Conservation (phyloP, 2,797 vertebrate genomes). For the Sarcoramphus papa region DNA sequence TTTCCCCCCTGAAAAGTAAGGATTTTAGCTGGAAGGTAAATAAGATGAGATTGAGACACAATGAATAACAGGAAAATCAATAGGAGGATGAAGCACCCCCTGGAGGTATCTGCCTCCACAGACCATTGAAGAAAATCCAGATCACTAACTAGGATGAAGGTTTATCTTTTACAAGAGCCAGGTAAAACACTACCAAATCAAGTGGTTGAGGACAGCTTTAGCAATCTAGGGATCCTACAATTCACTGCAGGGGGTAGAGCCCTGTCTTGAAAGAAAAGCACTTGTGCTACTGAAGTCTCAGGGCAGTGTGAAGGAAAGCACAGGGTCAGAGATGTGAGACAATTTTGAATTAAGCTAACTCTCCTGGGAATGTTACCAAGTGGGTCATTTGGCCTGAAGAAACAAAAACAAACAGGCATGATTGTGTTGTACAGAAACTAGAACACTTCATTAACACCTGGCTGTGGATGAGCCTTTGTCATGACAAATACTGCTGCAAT, state of each 20-base stretch:
- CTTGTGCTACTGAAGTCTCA: not conserved
- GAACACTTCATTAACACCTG: not conserved
- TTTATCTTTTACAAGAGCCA: not conserved
- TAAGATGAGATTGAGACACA: not conserved
- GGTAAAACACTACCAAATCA: not conserved
- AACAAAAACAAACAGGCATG: not conserved
- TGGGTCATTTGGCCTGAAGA: not conserved
- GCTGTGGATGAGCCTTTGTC: not conserved
- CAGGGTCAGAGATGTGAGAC: not conserved
- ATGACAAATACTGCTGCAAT: not conserved
- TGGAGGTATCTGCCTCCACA: not conserved
- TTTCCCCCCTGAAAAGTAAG: not conserved
- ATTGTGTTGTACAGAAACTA: not conserved
- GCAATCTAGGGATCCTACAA: not conserved
- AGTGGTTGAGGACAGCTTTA: not conserved
- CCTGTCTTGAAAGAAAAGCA: not conserved
- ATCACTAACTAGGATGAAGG: not conserved
- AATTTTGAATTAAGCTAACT: not conserved
- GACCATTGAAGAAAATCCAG: not conserved
- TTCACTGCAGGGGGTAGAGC: not conserved
- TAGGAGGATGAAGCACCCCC: not conserved
- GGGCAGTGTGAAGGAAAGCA: not conserved
- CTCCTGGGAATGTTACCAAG: not conserved
- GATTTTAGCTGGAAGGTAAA: not conserved
- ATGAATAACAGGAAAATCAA: not conserved